Base-by-base conservation (phyloP, 2,888 invertebrate species). In the Clusia tigrina region DNA sequence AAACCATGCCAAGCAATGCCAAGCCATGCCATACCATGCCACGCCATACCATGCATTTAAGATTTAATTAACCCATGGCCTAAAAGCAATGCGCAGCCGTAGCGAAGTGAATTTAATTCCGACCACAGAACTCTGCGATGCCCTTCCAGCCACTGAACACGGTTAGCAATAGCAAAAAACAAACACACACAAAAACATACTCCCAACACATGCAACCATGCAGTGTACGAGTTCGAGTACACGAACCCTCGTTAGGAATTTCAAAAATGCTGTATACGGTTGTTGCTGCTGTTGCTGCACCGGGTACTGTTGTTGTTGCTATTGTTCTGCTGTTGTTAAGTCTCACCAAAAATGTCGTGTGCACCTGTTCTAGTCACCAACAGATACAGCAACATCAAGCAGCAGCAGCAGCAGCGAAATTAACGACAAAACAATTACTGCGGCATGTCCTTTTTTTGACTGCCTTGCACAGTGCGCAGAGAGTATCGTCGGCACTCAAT, bases 401-500 rank as follows among this genome's bases (percentile, higher is more conserved):
- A 6, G 12, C 32, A 32, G 32, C 32, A 32, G 32, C 32, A 12
- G 32, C 48, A 15, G 18, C 20, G 6, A 53, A 25, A 23, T 25
- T 15, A 23, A 53, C 26, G 17, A 54, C 6, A 24, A 54, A 54
- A 54, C 26, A 54, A 54, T 17, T 20, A 18, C 56, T 22, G 15
- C 54, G 20, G 51, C 51, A 24, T 57, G 22, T n/a, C 26, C 63
- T 57, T 25, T 54, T 42, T 58, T 26, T 58, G 48, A 64, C 48
- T 66, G 66, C 3, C 66, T 64, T n/a, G 65, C 68, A n/a, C n/a
- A n/a, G n/a, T n/a, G n/a, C n/a, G n/a, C n/a, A n/a, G n/a, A n/a
- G n/a, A 67, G 65, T 67, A 70, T 70, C 69, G 67, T 64, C 78
- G 79, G 77, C 78, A 79, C 79, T 79, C 79, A 79, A 79, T 79